These are phyloP conservation scores for Geotrupes spiniger DNA, from an alignment of 2,888 invertebrate genomes.

Conservation along the genomic window DNA sequence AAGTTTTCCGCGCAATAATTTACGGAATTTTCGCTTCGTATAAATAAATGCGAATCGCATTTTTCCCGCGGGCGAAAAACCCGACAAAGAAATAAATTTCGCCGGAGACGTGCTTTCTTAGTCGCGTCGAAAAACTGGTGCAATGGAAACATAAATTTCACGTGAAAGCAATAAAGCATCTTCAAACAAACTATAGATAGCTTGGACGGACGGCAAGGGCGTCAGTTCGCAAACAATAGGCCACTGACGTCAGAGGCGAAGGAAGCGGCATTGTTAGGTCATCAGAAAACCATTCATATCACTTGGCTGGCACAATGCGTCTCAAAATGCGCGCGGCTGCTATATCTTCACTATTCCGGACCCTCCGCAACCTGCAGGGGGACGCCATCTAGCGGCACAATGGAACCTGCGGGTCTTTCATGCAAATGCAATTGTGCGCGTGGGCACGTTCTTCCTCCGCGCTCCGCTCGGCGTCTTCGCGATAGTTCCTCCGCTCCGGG, in stretches of 20 bases:
- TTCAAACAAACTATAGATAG: constrained; percentile 21
- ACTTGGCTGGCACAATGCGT: constrained; percentile 31
- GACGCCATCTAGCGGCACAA: constrained; percentile 5
- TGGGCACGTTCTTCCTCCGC: not conserved
- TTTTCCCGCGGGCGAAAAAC: too few relatives aligned
- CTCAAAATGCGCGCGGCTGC: constrained; percentile 23
- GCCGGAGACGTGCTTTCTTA: too few relatives aligned
- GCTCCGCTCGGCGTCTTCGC: too few relatives aligned
- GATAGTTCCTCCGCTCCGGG: too few relatives aligned
- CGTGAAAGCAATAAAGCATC: constrained; percentile 18
- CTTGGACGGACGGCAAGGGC: constrained; percentile 13
- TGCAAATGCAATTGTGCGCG: constrained; percentile 8
- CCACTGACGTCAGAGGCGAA: constrained; percentile 23
- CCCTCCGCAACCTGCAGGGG: constrained; percentile 3
- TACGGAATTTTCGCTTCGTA: too few relatives aligned
- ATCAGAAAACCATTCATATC: constrained; percentile 35
- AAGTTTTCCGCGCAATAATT: too few relatives aligned
- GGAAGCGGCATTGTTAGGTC: constrained; percentile 33
- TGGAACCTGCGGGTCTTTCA: constrained; percentile 2
- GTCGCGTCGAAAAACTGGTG: not conserved
- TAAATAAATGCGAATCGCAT: too few relatives aligned
- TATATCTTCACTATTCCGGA: constrained; percentile 17
- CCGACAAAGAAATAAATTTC: too few relatives aligned
- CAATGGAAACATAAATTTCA: constrained; percentile 14
- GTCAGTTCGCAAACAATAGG: constrained; percentile 17